phyloP scores from a whole-genome alignment of 2,888 invertebrate species.

The Tuta absoluta region DNA sequence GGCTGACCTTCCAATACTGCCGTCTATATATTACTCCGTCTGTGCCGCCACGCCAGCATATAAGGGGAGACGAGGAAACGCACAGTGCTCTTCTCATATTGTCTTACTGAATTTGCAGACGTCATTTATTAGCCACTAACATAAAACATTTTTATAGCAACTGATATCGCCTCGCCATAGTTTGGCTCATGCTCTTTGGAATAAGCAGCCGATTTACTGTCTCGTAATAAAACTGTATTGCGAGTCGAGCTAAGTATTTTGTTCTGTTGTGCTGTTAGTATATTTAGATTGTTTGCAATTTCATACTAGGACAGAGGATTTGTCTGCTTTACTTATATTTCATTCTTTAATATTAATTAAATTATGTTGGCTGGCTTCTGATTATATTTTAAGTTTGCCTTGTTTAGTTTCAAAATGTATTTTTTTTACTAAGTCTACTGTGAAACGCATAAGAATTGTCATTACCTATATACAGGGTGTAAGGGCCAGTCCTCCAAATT shows the following conservation, averaged over 20 bases:
- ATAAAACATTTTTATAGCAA: constrained; percentile 80
- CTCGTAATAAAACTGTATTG: constrained; percentile 72
- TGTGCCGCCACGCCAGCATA: constrained; percentile 9
- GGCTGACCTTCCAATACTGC: background rate
- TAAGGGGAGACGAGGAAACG: constrained; percentile 46
- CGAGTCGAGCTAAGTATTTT: constrained; percentile 43
- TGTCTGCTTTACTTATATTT: background rate
- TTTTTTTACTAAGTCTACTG: no score
- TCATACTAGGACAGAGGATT: background rate
- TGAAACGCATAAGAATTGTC: no score
- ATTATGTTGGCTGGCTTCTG: no score
- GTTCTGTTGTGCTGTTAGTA: constrained; percentile 45
- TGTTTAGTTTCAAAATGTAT: no score
- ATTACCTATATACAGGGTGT: no score
- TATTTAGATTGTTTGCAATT: constrained; percentile 42
- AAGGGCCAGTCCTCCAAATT: no score
- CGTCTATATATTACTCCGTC: background rate
- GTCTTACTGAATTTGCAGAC: constrained; percentile 80
- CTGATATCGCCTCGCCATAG: constrained; percentile 69
- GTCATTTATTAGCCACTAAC: constrained; percentile 81
- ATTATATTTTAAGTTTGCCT: no score
- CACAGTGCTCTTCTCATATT: constrained; percentile 74
- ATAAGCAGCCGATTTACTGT: constrained; percentile 73
- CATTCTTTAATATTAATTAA: background rate
- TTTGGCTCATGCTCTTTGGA: constrained; percentile 60